Evolutionary conservation across 92 coral and sea anemone genomes (phyloP).

Genomic region (Palythoa grandis): DNA sequence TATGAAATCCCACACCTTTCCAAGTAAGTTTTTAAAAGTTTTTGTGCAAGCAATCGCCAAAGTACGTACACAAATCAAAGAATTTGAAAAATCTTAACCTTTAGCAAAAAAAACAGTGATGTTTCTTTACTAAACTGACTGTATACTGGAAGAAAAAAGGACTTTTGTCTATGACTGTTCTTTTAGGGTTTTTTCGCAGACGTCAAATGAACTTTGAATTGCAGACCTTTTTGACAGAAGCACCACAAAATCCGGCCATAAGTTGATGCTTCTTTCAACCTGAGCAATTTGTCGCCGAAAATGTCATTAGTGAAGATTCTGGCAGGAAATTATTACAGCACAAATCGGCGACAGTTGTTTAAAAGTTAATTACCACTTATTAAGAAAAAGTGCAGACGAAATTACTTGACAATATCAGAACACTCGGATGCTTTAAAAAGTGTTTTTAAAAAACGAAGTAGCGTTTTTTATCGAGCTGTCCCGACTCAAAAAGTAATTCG

Average conservation of each 20-base stretch:
- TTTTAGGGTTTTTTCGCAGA: not conserved
- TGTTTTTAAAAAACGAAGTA: not conserved
- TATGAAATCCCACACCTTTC: not conserved
- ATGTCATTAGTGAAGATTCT: not conserved
- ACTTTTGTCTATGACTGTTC: not conserved
- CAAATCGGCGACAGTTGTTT: not conserved
- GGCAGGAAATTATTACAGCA: not conserved
- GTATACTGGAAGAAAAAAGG: not conserved
- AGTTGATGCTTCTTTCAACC: constrained; percentile 10
- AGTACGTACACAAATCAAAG: not conserved
- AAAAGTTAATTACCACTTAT: constrained; percentile 4
- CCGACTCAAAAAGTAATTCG: not conserved
- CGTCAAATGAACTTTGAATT: not conserved
- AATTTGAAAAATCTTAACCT: too few species aligned
- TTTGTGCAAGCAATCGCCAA: not conserved
- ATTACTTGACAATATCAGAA: not conserved
- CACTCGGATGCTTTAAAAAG: not conserved
- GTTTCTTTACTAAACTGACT: too few species aligned
- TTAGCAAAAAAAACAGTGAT: too few species aligned
- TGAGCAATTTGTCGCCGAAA: not conserved
- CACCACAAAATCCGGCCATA: not conserved
- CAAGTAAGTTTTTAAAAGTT: not conserved
- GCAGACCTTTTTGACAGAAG: not conserved
- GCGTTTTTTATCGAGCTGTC: not conserved
- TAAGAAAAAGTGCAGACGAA: constrained; percentile 3